Percentiles rank a stretch among this genome's conserved stretches.
These are phyloP conservation scores for Protobothrops flavoviridis DNA, from an alignment of 2,113 vertebrate genomes.

Conservation along the genomic window DNA sequence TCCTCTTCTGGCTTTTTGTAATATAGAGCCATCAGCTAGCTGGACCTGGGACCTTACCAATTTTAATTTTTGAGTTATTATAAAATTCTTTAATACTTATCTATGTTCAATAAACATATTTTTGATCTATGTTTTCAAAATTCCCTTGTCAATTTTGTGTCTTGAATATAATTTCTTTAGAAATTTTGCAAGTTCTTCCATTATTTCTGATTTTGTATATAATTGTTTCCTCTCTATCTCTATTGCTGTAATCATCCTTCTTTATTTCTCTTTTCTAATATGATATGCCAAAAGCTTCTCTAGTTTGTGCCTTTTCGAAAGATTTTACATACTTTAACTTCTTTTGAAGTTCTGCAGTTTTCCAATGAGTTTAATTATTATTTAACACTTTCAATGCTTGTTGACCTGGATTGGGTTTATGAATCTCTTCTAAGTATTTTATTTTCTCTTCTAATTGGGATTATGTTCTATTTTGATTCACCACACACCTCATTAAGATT, in stretches of 20 bases:
- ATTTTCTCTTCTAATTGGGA: neutral
- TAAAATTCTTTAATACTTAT: neutral
- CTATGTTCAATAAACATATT: neutral
- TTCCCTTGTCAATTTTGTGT: neutral
- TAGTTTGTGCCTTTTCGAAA: neutral
- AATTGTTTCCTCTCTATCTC: neutral
- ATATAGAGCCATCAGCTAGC: neutral
- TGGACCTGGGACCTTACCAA: neutral
- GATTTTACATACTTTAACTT: neutral
- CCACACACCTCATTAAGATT: neutral
- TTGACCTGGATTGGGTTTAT: neutral
- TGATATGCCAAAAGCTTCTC: neutral
- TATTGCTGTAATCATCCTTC: neutral
- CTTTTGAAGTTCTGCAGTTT: neutral
- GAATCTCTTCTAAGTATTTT: neutral
- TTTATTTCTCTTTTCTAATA: neutral
- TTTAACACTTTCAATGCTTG: neutral
- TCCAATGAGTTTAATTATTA: neutral
- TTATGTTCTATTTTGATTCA: neutral
- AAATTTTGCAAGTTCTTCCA: neutral
- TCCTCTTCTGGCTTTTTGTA: neutral
- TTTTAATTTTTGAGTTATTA: neutral
- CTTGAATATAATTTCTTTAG: neutral
- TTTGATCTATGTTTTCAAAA: neutral
- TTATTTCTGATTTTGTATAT: neutral